Evolutionary conservation across 2,888 invertebrate species (phyloP).

Genomic region (Tiliacea citrago): DNA sequence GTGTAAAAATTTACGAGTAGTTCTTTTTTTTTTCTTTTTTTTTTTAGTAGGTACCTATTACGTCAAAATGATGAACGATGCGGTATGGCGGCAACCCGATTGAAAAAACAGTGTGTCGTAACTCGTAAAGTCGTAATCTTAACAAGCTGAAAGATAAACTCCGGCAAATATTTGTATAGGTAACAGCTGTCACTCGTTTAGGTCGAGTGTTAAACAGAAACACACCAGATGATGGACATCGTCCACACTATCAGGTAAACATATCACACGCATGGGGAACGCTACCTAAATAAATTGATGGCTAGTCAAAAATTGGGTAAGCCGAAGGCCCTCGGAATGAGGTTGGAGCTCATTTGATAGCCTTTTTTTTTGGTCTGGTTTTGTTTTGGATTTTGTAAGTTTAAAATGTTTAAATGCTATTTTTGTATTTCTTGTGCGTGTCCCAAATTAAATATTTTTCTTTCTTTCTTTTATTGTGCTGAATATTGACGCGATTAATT

Average conservation of each 20-base stretch:
- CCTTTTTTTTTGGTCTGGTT: too few relatives aligned
- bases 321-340: neutral
- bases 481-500: too few relatives aligned
- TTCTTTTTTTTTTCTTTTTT: too few relatives aligned
- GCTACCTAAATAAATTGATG: constrained; percentile 13
- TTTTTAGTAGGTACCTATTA: constrained; percentile 31
- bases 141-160: constrained; percentile 65
- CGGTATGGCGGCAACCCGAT: constrained; percentile 53
- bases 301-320: neutral
- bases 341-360: too few relatives aligned
- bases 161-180: constrained; percentile 65
- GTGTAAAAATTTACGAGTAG: constrained; percentile 29
- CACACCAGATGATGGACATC: constrained; percentile 66
- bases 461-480: too few relatives aligned
- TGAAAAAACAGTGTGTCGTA: constrained; percentile 59
- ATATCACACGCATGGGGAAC: constrained; percentile 29
- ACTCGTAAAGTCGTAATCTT: constrained; percentile 66
- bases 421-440: too few relatives aligned
- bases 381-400: too few relatives aligned
- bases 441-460: too few relatives aligned
- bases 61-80: constrained; percentile 58
- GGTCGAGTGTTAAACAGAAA: constrained; percentile 56
- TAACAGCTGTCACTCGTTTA: constrained; percentile 63
- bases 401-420: too few relatives aligned
- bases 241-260: constrained; percentile 65